These are phyloP conservation scores for Microdon myrmicae DNA, from an alignment of 2,888 invertebrate species.

Conservation along the genomic window DNA sequence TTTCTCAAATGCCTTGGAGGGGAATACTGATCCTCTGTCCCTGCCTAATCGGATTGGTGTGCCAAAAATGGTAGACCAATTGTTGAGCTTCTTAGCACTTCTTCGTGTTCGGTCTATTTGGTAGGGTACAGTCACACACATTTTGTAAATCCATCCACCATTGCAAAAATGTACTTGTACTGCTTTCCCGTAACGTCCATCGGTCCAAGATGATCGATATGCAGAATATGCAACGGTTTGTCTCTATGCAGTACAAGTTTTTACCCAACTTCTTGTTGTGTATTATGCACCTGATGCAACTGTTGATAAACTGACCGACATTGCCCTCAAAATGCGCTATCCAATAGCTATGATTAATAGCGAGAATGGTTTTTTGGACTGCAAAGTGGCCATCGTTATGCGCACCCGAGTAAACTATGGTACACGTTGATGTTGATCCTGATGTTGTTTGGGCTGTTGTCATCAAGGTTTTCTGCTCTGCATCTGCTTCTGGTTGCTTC, in stretches of 20 bases:
- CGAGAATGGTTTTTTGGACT: no score
- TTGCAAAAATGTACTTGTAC: conserved; percentile 11
- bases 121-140: conserved; percentile 17
- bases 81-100: conserved; percentile 7
- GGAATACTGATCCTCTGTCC: conserved; percentile 18
- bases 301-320: conserved; percentile 18
- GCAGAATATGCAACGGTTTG: conserved; percentile 10
- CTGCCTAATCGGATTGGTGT: conserved; percentile 10
- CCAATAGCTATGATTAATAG: no score
- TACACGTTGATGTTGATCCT: no score
- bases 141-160: conserved; percentile 17
- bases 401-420: no score
- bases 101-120: conserved; percentile 7
- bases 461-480: no score
- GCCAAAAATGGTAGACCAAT: conserved; percentile 13
- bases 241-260: no score
- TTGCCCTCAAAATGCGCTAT: no score
- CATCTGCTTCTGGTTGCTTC: no score
- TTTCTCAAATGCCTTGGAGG: conserved; percentile 24
- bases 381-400: no score
- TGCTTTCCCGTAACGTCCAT: conserved; percentile 8
- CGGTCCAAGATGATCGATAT: conserved; percentile 17
- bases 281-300: conserved; percentile 36
- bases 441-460: no score
- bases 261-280: conserved; percentile 55